phyloP scores from a whole-genome alignment of 2,113 vertebrate species.

The Nesogale talazaci region DNA sequence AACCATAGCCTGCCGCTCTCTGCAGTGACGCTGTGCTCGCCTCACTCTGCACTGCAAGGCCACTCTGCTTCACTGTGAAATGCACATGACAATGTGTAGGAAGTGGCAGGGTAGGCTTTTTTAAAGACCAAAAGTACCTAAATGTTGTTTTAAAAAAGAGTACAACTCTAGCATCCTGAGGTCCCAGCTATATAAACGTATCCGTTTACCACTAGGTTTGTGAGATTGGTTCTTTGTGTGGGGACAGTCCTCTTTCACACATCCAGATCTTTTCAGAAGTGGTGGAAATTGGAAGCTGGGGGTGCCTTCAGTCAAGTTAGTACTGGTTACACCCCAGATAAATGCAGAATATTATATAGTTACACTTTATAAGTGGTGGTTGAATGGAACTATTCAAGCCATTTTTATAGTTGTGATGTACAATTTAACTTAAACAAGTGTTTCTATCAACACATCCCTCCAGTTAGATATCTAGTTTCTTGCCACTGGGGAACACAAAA shows the following conservation, averaged over 20 bases:
- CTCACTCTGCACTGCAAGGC: constrained; percentile 83
- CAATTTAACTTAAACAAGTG: constrained; percentile 85
- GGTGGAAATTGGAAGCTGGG: constrained; percentile 73
- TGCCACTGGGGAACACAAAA: constrained; percentile 84
- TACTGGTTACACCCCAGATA: constrained; percentile 55
- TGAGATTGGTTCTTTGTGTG: constrained; percentile 85
- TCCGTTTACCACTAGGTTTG: constrained; percentile 87
- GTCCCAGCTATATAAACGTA: constrained; percentile 84
- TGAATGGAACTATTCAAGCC: constrained; percentile 88
- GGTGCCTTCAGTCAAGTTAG: constrained; percentile 59
- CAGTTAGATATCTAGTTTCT: constrained; percentile 78
- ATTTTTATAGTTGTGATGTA: constrained; percentile 88
- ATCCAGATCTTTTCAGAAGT: constrained; percentile 75
- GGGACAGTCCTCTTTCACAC: constrained; percentile 84
- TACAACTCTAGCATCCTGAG: constrained; percentile 74
- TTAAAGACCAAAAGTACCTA: constrained; percentile 81
- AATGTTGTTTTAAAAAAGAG: constrained; percentile 75
- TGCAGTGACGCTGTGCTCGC: constrained; percentile 77
- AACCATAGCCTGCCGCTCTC: constrained; percentile 84
- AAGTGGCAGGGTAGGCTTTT: constrained; percentile 81
- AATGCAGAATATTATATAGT: constrained; percentile 84
- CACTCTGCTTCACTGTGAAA: constrained; percentile 83
- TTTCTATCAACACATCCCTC: constrained; percentile 86
- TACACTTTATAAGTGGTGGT: constrained; percentile 90
- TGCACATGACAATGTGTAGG: constrained; percentile 81